phyloP scores from a whole-genome alignment of 2,888 invertebrate genomes.

The Ethmia dodecea region DNA sequence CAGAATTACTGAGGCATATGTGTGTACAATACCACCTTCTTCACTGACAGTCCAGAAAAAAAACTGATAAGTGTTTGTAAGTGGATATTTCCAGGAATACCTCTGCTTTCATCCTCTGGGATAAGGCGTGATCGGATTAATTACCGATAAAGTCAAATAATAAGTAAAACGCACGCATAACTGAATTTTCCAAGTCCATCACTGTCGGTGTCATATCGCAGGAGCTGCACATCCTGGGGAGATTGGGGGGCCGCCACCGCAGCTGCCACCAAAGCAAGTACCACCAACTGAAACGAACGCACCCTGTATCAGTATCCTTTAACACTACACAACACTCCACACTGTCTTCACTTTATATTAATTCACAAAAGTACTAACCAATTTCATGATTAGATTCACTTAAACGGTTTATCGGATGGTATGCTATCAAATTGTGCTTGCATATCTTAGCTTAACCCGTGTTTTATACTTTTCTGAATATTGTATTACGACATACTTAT shows the following conservation, averaged over 20 bases:
- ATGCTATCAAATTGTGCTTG: conserved; percentile 45
- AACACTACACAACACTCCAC: conserved; percentile 9
- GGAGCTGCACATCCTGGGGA: conserved; percentile 41
- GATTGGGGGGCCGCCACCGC: conserved; percentile 40
- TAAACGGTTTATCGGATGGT: conserved; percentile 33
- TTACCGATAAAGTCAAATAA: too few species aligned
- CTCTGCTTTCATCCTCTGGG: too few species aligned
- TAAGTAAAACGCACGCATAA: conserved; percentile 41
- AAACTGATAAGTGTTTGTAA: too few species aligned
- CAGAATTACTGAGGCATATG: too few species aligned
- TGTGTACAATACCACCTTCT: too few species aligned
- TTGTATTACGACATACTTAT: conserved; percentile 53
- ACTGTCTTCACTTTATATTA: conserved; percentile 14
- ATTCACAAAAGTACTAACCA: conserved; percentile 38
- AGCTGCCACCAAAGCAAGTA: conserved; percentile 50
- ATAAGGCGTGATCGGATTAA: too few species aligned
- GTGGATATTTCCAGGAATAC: too few species aligned
- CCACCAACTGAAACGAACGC: conserved; percentile 54
- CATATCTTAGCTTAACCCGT: conserved; percentile 39
- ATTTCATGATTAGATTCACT: conserved; percentile 43
- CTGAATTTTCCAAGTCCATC: conserved; percentile 55
- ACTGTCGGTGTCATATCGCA: conserved; percentile 50
- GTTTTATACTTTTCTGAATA: conserved; percentile 59
- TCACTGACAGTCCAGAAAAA: too few species aligned
- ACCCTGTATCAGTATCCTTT: background rate